phyloP scores from a whole-genome alignment of 1,140 invertebrate species.

The Manduca sexta region DNA sequence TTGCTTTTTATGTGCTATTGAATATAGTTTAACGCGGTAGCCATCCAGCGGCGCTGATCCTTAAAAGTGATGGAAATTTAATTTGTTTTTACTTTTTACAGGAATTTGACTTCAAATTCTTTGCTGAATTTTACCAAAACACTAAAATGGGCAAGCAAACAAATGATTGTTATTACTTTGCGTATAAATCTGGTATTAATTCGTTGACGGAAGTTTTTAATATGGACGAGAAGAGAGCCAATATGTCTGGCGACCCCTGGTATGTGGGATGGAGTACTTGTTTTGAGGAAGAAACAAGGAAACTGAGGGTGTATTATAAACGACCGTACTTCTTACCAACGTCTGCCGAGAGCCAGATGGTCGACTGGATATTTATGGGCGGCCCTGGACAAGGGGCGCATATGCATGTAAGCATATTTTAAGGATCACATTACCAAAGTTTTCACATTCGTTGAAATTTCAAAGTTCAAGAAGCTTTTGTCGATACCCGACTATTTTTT shows the following conservation, averaged over 20 bases:
- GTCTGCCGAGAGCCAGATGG: slow-evolving; percentile 86
- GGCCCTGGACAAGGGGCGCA: slow-evolving; percentile 93
- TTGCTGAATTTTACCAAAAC: slow-evolving; percentile 82
- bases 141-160: slow-evolving; percentile 71
- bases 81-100: slow-evolving; percentile 32
- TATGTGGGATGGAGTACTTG: slow-evolving; percentile 97
- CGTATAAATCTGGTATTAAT: slow-evolving; percentile 90
- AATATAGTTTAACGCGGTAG: too few relatives aligned
- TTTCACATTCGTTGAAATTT: too few relatives aligned
- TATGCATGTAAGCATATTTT: slow-evolving; percentile 84
- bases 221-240: slow-evolving; percentile 81
- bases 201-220: slow-evolving; percentile 85
- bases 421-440: too few relatives aligned
- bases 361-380: slow-evolving; percentile 98
- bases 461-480: too few relatives aligned
- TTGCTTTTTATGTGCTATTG: too few relatives aligned
- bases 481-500: too few relatives aligned
- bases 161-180: slow-evolving; percentile 90
- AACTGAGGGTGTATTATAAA: slow-evolving; percentile 85
- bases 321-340: slow-evolving; percentile 91
- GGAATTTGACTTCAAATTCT: slow-evolving; percentile 84
- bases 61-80: too few relatives aligned
- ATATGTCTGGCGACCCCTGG: slow-evolving; percentile 82
- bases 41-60: too few relatives aligned
- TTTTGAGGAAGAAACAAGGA: slow-evolving; percentile 82